Evolutionary conservation across 1,140 invertebrate genomes (phyloP).

Genomic region (Spodoptera frugiperda): DNA sequence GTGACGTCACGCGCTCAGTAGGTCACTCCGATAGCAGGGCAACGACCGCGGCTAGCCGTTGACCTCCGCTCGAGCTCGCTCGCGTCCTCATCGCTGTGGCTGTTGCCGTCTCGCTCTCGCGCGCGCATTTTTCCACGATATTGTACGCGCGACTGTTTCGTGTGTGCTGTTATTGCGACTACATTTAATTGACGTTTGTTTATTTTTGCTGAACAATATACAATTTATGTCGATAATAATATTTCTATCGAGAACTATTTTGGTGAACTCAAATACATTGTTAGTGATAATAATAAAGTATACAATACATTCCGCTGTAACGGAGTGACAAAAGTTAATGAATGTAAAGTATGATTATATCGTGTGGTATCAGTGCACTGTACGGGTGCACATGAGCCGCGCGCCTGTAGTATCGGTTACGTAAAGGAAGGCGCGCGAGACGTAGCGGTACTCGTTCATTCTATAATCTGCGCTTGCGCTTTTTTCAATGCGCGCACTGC

Average conservation of each 20-base stretch:
- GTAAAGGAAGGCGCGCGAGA: constrained; percentile 62
- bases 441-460: constrained; percentile 51
- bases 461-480: constrained; percentile 63
- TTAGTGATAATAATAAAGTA: not conserved
- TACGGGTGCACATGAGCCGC: constrained; percentile 10
- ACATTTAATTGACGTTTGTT: constrained; percentile 57
- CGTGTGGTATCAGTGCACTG: constrained; percentile 16
- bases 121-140: constrained; percentile 73
- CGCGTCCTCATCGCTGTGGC: constrained; percentile 77
- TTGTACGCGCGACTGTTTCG: constrained; percentile 72
- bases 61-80: constrained; percentile 84
- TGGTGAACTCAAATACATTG: not conserved
- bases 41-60: constrained; percentile 87
- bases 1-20: constrained; percentile 86
- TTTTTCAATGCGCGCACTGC: constrained; percentile 67
- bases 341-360: constrained; percentile 15
- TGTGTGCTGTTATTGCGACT: constrained; percentile 60
- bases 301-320: not conserved
- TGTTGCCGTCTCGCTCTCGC: constrained; percentile 68
- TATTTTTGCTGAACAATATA: constrained; percentile 49
- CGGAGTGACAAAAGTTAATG: not conserved
- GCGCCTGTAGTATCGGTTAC: constrained; percentile 56
- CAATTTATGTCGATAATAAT: constrained; percentile 33
- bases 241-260: constrained; percentile 21
- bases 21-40: constrained; percentile 86